Evolutionary conservation across 2,113 vertebrate genomes (phyloP), one percentile per base, ranked within the genome.

Genomic region (Okapia johnstoni): DNA sequence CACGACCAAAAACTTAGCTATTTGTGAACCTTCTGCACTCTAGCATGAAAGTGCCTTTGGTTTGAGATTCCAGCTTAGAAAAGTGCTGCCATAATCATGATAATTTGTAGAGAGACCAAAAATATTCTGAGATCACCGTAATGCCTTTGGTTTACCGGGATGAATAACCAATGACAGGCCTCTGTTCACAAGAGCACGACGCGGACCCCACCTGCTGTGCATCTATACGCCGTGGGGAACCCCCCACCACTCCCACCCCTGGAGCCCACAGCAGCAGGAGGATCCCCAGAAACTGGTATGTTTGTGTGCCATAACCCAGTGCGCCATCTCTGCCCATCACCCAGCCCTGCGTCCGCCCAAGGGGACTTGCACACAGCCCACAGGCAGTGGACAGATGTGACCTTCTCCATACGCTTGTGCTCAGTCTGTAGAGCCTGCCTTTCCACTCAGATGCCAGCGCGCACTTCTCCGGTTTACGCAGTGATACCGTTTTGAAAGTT

Each of bases 11-110:
- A 99, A 99, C 99, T 98, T 97, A 97, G 98, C 98, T 99, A 98
- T 99, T 99, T 99, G 98, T 99, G 98, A 99, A 97, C 99, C 99
- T 99, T 99, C 99, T 99, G 99, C 99, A 99, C 99, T 99, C 99
- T 99, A 99, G 99, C 99, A 99, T 99, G 99, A 99, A 99, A 99
- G 99, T 99, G 99, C 99, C 99, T 99, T 99, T 99, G 99, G 99
- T 99, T 99, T 99, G 98, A 99, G 99, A 99, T 99, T 99, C 99
- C 99, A 99, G 99, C 99, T 99, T 99, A 99, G 99, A 99, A 99
- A 99, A 99, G 99, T 99, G 99, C 99, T 99, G 98, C 99, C 99
- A 98, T 98, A 99, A 98, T 99, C 98, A 98, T 97, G 99, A 99
- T 98, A 98, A 99, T 98, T 99, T 99, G 98, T 99, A 99, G 99